phyloP scores from a whole-genome alignment of 1,140 invertebrate species.

The Bombus polaris region DNA sequence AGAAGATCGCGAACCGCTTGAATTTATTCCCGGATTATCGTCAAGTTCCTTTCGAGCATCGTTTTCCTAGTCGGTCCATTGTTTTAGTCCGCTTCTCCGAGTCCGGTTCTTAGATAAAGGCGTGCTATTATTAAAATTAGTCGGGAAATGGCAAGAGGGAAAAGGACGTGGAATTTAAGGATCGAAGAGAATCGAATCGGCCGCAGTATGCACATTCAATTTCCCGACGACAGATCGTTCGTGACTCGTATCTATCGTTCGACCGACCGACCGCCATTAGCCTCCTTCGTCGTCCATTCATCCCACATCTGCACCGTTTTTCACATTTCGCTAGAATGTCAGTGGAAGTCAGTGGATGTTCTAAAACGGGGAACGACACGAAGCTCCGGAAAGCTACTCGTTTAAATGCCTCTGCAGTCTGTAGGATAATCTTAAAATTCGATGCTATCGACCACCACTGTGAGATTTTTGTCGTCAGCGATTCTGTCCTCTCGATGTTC shows the following conservation, averaged over 20 bases:
- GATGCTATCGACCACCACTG: too few species aligned
- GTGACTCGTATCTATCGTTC: slow-evolving; percentile 35
- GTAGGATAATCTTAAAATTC: too few species aligned
- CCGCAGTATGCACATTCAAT: slow-evolving; percentile 42
- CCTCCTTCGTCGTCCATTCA: background rate
- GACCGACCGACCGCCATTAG: slow-evolving; percentile 46
- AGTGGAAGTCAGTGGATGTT: too few species aligned
- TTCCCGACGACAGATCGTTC: slow-evolving; percentile 13
- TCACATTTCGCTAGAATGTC: background rate
- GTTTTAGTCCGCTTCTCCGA: background rate
- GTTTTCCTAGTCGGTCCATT: background rate
- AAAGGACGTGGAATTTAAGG: slow-evolving; percentile 61
- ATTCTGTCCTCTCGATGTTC: too few species aligned
- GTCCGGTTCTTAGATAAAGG: background rate
- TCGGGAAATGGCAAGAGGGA: background rate
- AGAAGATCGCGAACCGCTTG: slow-evolving; percentile 39
- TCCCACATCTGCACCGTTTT: background rate
- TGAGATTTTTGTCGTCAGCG: too few species aligned
- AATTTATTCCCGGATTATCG: slow-evolving; percentile 69
- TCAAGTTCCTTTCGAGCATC: background rate
- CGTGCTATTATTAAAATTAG: slow-evolving; percentile 59
- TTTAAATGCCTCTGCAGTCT: too few species aligned
- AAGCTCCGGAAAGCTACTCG: too few species aligned
- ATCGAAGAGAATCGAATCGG: background rate
- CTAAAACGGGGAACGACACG: too few species aligned